Base-by-base conservation (phyloP, 1,140 invertebrate species). In the Gryllus bimaculatus region DNA sequence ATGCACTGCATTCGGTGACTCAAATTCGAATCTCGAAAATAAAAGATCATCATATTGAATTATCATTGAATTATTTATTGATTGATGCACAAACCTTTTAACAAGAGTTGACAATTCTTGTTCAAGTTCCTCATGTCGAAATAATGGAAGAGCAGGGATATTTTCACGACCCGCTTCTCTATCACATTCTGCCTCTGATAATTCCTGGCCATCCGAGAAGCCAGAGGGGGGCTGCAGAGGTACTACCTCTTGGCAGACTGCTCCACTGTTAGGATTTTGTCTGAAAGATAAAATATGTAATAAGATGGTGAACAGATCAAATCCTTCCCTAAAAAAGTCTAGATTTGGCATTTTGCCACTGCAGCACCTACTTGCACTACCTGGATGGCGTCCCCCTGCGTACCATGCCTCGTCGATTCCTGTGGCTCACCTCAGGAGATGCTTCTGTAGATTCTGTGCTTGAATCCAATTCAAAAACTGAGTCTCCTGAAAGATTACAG, bases 161-260 rank as follows among this genome's bases (percentile, higher is more conserved):
- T 54, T 77, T 21, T 77, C 66, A 8, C 47, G 47, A 73, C 79
- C 79, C 8, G 73, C 54, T 48, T 83, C 82, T 78, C 82, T 79
- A 76, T 80, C 80, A 47, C 80, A 80, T 76, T 80, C 80, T 21
- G 80, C 80, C 48, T 80, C 80, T 6, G 78, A 79, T 66, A 82
- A 80, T 26, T 82, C 83, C 73, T 81, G 79, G 26, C 80, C 80
- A 74, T 83, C 83, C 21, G 82, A 83, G 80, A 83, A 83, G 26
- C 81, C 80, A 18, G 82, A 80, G 20, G 83, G 83, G 13, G 83
- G 83, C 77, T 82, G 83, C 13, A 83, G 78, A 47, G 74, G 79
- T 8, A 79, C 79, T n/a, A 79, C 74, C 73, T 79, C 79, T 48
- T 79, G 79, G 48, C 75, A 76, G 39, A 48, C 47, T 48, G 48